phyloP scores from a whole-genome alignment of 1,140 invertebrate genomes.

The Meloidogyne floridensis region DNA sequence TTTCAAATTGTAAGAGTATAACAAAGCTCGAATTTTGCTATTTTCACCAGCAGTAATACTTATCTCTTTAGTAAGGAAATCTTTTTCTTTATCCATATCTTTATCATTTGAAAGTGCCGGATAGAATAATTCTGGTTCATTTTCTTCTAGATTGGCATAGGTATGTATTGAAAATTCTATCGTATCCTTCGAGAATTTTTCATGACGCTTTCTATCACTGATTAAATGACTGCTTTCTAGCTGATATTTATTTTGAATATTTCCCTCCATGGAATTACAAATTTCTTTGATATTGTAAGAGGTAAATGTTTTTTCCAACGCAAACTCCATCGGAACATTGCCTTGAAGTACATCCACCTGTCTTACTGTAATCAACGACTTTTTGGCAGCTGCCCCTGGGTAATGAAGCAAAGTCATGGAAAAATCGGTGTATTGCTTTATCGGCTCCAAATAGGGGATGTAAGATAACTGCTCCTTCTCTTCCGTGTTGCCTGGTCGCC shows the following conservation, averaged over 20 bases:
- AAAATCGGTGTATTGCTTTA: constrained; percentile 10
- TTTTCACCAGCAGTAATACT: neutral
- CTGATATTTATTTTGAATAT: neutral
- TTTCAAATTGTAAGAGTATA: neutral
- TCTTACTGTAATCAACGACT: constrained; percentile 4
- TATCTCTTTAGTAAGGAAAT: neutral
- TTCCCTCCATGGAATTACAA: constrained; percentile 3
- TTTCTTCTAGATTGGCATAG: neutral
- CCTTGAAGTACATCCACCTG: constrained; percentile 17
- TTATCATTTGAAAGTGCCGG: neutral
- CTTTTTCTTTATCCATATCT: neutral
- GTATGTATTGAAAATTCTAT: neutral
- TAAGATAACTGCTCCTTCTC: neutral
- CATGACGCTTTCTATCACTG: neutral
- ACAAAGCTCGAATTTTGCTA: neutral
- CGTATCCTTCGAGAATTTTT: neutral
- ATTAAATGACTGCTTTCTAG: neutral
- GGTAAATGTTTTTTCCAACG: constrained; percentile 18
- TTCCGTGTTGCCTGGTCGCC: constrained; percentile 3
- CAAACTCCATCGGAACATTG: constrained; percentile 14
- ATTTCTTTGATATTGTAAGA: constrained; percentile 5
- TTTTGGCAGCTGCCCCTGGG: neutral
- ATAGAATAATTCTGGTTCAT: neutral
- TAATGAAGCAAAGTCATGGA: constrained; percentile 21
- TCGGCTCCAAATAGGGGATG: neutral